A percentile compares a stretch with the other conserved stretches of the same genome.
Conservation (phyloP, 2,113 vertebrate species). For the Dryoscopus gambensis region DNA sequence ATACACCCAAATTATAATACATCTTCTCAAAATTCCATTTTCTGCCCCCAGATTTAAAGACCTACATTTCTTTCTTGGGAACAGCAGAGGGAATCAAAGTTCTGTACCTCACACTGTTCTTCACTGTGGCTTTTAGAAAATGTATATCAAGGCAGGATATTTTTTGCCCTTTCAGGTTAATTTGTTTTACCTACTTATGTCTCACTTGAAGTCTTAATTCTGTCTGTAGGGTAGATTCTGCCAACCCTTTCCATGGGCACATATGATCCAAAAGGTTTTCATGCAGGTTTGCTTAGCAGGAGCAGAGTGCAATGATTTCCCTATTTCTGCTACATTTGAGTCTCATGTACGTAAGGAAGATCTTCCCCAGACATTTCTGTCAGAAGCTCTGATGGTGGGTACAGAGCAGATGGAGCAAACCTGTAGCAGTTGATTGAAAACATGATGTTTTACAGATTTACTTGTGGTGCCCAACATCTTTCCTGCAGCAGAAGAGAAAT, state of each 20-base stretch:
- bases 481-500: background rate
- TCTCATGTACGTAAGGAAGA: background rate
- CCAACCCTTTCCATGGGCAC: background rate
- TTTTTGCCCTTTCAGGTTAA: conserved; percentile 4
- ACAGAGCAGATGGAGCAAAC: background rate
- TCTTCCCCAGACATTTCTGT: background rate
- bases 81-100: background rate
- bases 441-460: accelerated
- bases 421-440: background rate
- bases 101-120: background rate
- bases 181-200: conserved; percentile 35
- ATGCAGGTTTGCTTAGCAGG: background rate
- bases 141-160: background rate
- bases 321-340: background rate
- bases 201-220: conserved; percentile 12
- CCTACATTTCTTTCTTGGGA: background rate
- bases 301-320: background rate
- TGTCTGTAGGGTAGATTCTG: background rate
- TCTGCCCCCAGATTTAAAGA: background rate
- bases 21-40: conserved; percentile 19
- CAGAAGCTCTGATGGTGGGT: background rate
- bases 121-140: background rate
- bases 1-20: background rate
- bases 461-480: background rate
- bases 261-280: background rate